Conservation (phyloP, 2,797 vertebrate species). For the Megalops cyprinoides region DNA sequence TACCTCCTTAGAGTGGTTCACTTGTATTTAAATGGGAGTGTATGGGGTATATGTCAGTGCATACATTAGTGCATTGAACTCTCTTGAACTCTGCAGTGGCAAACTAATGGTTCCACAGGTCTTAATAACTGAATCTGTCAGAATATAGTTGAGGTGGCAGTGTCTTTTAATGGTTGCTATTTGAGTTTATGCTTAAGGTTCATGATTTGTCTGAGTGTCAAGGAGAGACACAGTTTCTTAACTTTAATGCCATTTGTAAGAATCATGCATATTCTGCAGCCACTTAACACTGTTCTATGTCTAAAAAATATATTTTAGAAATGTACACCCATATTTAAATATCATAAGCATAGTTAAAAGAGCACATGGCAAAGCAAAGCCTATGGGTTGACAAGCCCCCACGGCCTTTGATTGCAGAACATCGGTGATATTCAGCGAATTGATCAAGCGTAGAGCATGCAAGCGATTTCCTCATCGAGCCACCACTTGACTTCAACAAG, state of each 20-base stretch:
- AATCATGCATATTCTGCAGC: too few species aligned
- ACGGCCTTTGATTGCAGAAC: not conserved
- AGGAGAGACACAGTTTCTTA: too few species aligned
- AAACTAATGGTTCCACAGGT: not conserved
- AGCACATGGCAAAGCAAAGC: not conserved
- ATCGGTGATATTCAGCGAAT: too few species aligned
- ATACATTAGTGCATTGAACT: not conserved
- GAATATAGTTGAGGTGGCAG: not conserved
- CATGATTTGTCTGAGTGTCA: too few species aligned
- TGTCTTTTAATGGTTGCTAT: too few species aligned
- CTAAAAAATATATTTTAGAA: not conserved
- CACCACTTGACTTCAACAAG: not conserved
- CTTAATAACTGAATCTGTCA: not conserved
- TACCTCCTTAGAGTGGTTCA: conserved; percentile 21
- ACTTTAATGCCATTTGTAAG: too few species aligned
- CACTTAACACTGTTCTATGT: too few species aligned
- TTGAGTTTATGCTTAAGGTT: too few species aligned
- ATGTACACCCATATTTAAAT: too few species aligned
- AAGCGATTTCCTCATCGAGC: not conserved
- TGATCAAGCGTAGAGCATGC: not conserved
- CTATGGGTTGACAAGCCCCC: not conserved
- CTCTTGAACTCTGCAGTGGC: not conserved
- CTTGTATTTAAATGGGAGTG: not conserved
- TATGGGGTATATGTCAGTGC: not conserved
- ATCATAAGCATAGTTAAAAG: not conserved